Evolutionary conservation across 2,113 vertebrate species (phyloP).

Genomic region (Chaenogobius annularis): DNA sequence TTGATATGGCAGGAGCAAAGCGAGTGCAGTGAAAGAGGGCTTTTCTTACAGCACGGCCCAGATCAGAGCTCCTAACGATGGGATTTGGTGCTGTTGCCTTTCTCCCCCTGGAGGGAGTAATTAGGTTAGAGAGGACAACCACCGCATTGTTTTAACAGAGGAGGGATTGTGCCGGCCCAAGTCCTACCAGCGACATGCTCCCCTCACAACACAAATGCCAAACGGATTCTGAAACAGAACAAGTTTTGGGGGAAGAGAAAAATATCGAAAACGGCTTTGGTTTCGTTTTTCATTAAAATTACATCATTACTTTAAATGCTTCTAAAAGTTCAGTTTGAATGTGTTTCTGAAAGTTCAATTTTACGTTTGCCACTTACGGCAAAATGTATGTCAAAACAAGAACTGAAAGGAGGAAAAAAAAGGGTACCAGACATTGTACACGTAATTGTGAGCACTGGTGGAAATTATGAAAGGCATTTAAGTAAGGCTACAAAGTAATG

Average conservation of each 20-base stretch:
- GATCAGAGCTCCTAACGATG: slow-evolving; percentile 78
- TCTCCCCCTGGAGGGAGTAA: slow-evolving; percentile 79
- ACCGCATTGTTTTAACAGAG: slow-evolving; percentile 83
- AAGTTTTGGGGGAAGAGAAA: slow-evolving; percentile 14
- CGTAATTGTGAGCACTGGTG: too few species aligned
- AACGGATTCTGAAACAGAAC: slow-evolving; percentile 56
- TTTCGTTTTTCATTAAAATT: slow-evolving; percentile 17
- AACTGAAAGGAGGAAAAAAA: too few species aligned
- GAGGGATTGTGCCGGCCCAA: slow-evolving; percentile 80
- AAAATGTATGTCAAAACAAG: too few species aligned
- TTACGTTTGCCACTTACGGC: too few species aligned
- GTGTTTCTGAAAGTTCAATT: too few species aligned
- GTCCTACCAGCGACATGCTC: slow-evolving; percentile 79
- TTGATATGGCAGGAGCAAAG: slow-evolving; percentile 16
- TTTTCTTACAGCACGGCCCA: slow-evolving; percentile 74
- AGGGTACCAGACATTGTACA: too few species aligned
- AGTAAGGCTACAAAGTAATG: too few species aligned
- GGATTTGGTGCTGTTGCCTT: slow-evolving; percentile 80
- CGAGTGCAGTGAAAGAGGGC: slow-evolving; percentile 69
- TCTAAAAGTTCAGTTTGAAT: slow-evolving; percentile 17
- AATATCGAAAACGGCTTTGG: slow-evolving; percentile 19
- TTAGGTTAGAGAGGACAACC: slow-evolving; percentile 83
- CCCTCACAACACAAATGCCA: slow-evolving; percentile 76
- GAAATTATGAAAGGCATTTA: too few species aligned
- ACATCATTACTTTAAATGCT: slow-evolving; percentile 45